Evolutionary conservation across 2,888 invertebrate genomes (phyloP).

Genomic region (Ormia ochracea): DNA sequence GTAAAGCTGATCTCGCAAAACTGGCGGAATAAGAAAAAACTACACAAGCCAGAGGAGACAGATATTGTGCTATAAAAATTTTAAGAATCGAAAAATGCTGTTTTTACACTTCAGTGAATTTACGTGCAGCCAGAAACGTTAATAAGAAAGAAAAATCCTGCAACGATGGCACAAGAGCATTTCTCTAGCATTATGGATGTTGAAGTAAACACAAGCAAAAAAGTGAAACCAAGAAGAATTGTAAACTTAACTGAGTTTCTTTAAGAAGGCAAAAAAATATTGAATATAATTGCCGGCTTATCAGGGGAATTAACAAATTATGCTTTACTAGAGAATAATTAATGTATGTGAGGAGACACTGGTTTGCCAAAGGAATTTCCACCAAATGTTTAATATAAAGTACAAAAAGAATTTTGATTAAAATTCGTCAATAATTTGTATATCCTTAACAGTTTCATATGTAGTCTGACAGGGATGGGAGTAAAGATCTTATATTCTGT

Average conservation of each 20-base stretch:
- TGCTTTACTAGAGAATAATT: conserved; percentile 14
- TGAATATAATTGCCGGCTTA: not conserved
- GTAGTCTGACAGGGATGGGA: too few species aligned
- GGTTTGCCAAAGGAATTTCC: not conserved
- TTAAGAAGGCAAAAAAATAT: not conserved
- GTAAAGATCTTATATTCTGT: too few species aligned
- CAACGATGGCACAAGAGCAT: too few species aligned
- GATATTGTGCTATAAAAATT: not conserved
- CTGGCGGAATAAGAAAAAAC: not conserved
- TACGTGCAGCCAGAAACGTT: conserved; percentile 60
- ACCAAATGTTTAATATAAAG: not conserved
- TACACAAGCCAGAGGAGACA: not conserved
- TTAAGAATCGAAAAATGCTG: conserved; percentile 59
- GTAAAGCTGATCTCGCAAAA: conserved; percentile 25
- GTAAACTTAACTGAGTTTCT: conserved; percentile 31
- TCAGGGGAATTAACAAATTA: conserved; percentile 36
- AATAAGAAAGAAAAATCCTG: conserved; percentile 21
- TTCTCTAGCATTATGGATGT: conserved; percentile 60
- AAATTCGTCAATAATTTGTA: too few species aligned
- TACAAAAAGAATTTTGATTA: too few species aligned
- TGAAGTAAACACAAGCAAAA: conserved; percentile 36
- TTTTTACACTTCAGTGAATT: conserved; percentile 66
- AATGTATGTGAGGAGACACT: conserved; percentile 6
- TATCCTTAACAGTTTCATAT: too few species aligned
- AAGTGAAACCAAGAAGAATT: conserved; percentile 33